Conservation (phyloP, 2,888 invertebrate species). For the Orchesellides sinensis region DNA sequence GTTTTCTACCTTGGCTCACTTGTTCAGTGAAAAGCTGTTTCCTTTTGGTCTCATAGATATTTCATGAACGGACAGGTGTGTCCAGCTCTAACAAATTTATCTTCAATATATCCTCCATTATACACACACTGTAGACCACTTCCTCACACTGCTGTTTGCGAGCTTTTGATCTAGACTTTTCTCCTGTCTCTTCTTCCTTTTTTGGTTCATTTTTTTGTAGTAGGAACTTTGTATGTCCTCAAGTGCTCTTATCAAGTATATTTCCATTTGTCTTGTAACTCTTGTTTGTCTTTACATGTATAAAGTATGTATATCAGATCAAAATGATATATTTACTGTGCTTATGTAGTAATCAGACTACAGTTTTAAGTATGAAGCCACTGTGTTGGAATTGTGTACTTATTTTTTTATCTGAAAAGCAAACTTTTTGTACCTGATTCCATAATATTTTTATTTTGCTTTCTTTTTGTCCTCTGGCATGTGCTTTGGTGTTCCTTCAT, state of each 20-base stretch:
- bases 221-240: too few relatives aligned
- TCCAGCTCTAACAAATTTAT: slow-evolving; percentile 54
- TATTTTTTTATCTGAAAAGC: slow-evolving; percentile 4
- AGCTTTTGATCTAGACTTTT: too few relatives aligned
- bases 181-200: too few relatives aligned
- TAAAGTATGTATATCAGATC: background rate
- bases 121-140: too few relatives aligned
- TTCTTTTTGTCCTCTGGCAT: slow-evolving; percentile 9
- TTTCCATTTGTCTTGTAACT: too few relatives aligned
- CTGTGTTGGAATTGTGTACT: too few relatives aligned
- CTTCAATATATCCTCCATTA: too few relatives aligned
- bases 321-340: background rate
- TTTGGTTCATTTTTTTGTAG: too few relatives aligned
- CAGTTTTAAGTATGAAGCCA: too few relatives aligned
- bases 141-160: too few relatives aligned
- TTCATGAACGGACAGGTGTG: slow-evolving; percentile 68
- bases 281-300: background rate
- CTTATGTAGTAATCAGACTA: too few relatives aligned
- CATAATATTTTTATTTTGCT: background rate
- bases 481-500: background rate
- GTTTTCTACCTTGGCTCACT: slow-evolving; percentile 44
- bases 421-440: slow-evolving; percentile 4
- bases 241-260: too few relatives aligned
- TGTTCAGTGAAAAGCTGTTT: slow-evolving; percentile 44
- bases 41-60: slow-evolving; percentile 53